These are phyloP conservation scores for Charina bottae DNA, from an alignment of 2,113 vertebrate genomes.

Conservation along the genomic window DNA sequence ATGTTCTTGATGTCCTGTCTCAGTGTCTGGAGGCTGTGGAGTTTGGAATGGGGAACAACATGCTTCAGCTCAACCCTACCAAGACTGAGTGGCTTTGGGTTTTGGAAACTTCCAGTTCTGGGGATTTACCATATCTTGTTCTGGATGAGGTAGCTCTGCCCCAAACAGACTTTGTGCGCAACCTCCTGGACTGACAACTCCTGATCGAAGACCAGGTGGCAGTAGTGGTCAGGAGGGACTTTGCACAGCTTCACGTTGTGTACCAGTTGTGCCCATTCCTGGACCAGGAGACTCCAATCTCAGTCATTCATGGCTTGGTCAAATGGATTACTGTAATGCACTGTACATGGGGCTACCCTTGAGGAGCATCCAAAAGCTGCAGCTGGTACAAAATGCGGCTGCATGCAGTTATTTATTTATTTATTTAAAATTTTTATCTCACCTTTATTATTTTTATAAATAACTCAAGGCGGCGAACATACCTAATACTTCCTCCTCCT, in stretches of 20 bases:
- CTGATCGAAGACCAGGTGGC: background rate
- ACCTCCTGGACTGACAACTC: background rate
- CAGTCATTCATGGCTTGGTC: background rate
- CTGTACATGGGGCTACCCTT: background rate
- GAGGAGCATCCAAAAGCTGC: background rate
- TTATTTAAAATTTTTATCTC: too few species aligned
- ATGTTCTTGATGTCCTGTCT: too few species aligned
- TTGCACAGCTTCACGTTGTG: background rate
- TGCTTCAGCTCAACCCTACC: background rate
- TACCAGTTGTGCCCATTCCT: background rate
- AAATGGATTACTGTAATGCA: background rate
- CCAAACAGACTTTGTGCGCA: background rate
- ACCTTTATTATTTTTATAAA: too few species aligned
- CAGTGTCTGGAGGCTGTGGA: background rate
- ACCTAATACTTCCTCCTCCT: too few species aligned
- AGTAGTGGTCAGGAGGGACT: background rate
- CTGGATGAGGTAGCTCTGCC: background rate
- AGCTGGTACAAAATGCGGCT: background rate
- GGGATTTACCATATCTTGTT: background rate
- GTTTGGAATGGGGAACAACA: background rate
- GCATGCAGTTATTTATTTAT: background rate
- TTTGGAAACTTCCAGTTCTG: background rate
- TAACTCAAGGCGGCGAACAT: too few species aligned
- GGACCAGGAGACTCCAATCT: background rate
- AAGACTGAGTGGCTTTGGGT: background rate